Evolutionary conservation across 2,888 invertebrate genomes (phyloP).

Genomic region (Scaptodrosophila latifasciaeformis): DNA sequence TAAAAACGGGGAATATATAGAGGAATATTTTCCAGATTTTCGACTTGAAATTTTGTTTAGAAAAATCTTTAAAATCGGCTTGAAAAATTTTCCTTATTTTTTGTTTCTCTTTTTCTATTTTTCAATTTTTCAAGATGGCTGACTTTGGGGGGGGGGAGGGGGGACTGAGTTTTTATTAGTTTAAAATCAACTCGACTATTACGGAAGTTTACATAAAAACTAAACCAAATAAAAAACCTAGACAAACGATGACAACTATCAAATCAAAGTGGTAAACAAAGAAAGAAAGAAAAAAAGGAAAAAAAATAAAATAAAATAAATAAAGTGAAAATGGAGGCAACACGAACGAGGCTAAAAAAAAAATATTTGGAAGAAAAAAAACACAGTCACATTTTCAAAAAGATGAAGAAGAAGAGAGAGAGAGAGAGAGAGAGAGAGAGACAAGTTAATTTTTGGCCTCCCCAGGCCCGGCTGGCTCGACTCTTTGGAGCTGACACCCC

Average conservation of each 20-base stretch:
- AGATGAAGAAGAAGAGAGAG: no score
- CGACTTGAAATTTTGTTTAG: no score
- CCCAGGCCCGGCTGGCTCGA: not conserved
- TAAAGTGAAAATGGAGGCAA: constrained; percentile 26
- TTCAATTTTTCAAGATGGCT: not conserved
- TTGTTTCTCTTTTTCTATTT: no score
- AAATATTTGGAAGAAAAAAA: no score
- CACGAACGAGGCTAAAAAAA: not conserved
- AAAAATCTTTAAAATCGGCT: no score
- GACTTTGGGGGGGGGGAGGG: not conserved
- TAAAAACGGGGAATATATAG: no score
- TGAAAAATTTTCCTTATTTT: no score
- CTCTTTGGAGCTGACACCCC: constrained; percentile 12
- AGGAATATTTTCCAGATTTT: no score
- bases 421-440: no score
- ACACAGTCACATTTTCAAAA: no score
- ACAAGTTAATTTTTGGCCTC: not conserved
- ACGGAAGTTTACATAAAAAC: constrained; percentile 43
- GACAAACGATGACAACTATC: constrained; percentile 14
- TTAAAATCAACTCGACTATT: constrained; percentile 29
- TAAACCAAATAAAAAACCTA: constrained; percentile 7
- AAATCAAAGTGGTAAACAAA: not conserved
- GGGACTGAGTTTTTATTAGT: constrained; percentile 29
- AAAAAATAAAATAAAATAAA: constrained; percentile 34
- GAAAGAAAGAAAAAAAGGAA: constrained; percentile 14